Conservation (phyloP, 1,140 invertebrate species). For the Subanguina moxae region DNA sequence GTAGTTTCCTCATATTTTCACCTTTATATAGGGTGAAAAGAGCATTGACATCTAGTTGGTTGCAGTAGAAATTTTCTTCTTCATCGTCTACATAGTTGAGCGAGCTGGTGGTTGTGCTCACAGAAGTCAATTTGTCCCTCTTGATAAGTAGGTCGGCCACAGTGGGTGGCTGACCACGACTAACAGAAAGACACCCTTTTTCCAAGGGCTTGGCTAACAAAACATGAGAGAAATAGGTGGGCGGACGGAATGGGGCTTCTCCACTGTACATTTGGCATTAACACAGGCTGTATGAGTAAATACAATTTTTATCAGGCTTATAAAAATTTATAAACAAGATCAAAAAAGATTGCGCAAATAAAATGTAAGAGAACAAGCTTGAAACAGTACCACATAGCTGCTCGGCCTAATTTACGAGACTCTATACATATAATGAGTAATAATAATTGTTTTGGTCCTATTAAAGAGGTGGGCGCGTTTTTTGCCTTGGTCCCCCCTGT, state of each 20-base stretch:
- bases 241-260: background rate
- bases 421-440: too few relatives aligned
- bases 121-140: background rate
- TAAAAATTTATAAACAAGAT: too few relatives aligned
- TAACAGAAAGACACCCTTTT: background rate
- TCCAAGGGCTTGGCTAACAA: background rate
- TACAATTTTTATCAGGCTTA: too few relatives aligned
- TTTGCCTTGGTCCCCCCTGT: too few relatives aligned
- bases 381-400: too few relatives aligned
- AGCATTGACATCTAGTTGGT: conserved; percentile 24
- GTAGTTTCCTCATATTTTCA: conserved; percentile 5
- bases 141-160: background rate
- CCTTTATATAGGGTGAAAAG: conserved; percentile 24
- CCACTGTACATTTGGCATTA: background rate
- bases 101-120: background rate
- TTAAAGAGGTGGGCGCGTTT: too few relatives aligned
- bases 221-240: background rate
- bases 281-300: too few relatives aligned
- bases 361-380: too few relatives aligned
- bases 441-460: too few relatives aligned
- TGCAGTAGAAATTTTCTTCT: conserved; percentile 11
- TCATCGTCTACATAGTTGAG: background rate
- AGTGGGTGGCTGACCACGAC: background rate
- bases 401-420: too few relatives aligned
- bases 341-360: too few relatives aligned